A percentile compares a stretch with the other conserved stretches of the same genome.
Conservation (phyloP, 2,797 vertebrate species). For the Fratercula arctica region DNA sequence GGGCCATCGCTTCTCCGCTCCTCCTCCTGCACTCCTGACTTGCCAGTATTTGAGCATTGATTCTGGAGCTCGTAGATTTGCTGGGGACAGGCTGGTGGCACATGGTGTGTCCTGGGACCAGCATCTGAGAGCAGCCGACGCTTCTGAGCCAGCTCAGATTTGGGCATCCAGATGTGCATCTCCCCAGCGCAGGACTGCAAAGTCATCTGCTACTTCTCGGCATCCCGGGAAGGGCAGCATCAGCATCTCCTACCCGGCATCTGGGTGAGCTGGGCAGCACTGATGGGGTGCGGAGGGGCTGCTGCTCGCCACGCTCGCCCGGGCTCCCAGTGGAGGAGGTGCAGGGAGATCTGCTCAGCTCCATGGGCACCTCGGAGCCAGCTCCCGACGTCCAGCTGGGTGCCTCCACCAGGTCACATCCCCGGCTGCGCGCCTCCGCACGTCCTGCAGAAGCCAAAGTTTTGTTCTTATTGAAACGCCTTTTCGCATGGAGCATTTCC, state of each 20-base stretch:
- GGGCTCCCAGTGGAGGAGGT: not conserved
- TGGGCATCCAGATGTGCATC: not conserved
- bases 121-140: not conserved
- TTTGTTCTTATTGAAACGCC: conserved; percentile 3
- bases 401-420: not conserved
- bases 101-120: not conserved
- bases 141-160: not conserved
- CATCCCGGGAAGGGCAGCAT: not conserved
- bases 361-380: not conserved
- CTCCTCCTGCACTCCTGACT: rapidly evolving
- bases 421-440: not conserved
- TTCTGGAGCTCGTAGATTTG: not conserved
- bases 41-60: not conserved
- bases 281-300: not conserved
- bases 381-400: not conserved
- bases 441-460: not conserved
- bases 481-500: conserved; percentile 15
- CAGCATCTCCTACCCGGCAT: not conserved
- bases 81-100: not conserved
- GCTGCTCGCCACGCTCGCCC: rapidly evolving
- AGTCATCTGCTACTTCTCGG: not conserved
- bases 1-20: not conserved
- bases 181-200: not conserved
- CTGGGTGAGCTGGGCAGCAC: not conserved
- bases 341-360: not conserved